Base-by-base conservation (phyloP, 2,113 vertebrate genomes). In the Anhinga anhinga region DNA sequence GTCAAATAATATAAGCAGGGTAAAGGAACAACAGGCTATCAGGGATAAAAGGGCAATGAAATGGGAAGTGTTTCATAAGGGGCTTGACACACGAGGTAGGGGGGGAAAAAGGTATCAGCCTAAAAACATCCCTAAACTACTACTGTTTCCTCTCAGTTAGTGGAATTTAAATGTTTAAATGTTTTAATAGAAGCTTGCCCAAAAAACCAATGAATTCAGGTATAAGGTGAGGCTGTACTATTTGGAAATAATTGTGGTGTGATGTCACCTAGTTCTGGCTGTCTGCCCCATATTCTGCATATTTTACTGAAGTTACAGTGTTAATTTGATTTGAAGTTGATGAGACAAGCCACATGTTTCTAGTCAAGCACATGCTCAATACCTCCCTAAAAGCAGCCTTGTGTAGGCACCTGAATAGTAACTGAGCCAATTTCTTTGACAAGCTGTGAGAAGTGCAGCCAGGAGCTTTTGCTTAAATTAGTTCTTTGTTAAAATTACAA, bases 391-490 rank as follows among this genome's bases (percentile, higher is more conserved):
- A 66, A 29, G 45, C n/a, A 92, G 67, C 19, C 40, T 83, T 27
- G 10, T 77, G 36, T 66, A 67, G 67, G 55, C 45, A 34, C 63
- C 67, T 89, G 70, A 93, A 70, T 84, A 90, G 67, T 72, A 90
- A 38, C 82, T 86, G 42, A 92, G 63, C 59, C 83, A 81, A 73
- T 94, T 88, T 84, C 55, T 92, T 80, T 86, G 91, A 73, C 91
- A 81, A 81, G 71, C 40, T 82, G 53, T 21, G 65, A 90, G 67
- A 55, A 53, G 22, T 76, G 34, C 73, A 93, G 52, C 38, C 61
- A 82, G 67, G 58, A 95, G 45, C 29, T 80, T 72, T 65, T 59
- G 14, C 79, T 92, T 92, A 82, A 88, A 73, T 86, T 70, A 94
- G 45, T 25, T 81, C 76, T 86, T 82, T 72, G 52, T 61, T 71